A percentile compares a stretch with the other conserved stretches of the same genome.
Conservation (phyloP, 2,113 vertebrate genomes). For the Potamarius usumacintae region DNA sequence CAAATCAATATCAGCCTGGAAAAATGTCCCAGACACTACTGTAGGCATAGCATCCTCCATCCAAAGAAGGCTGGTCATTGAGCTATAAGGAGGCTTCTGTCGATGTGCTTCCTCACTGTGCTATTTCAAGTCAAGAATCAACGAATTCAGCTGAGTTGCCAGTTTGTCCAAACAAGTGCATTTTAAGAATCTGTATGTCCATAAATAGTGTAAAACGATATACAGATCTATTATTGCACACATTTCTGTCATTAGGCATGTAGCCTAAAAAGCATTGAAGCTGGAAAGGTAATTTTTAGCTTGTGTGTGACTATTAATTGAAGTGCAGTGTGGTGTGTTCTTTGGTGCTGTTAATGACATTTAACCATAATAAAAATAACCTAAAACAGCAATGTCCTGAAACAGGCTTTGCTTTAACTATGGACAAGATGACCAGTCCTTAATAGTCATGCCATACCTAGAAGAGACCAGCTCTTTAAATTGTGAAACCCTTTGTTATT, state of each 20-base stretch:
- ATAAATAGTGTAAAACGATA: neutral
- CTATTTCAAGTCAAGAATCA: neutral
- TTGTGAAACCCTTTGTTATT: neutral
- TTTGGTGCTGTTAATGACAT: neutral
- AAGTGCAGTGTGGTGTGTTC: neutral
- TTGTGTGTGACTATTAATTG: neutral
- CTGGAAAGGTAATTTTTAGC: neutral
- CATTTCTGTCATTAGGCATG: neutral
- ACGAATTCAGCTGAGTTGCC: neutral
- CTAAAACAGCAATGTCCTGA: neutral
- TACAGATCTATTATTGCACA: neutral
- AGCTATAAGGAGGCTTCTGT: neutral
- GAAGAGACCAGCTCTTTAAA: slow-evolving; percentile 6
- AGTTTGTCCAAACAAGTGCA: neutral
- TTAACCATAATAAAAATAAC: neutral
- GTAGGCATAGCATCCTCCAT: neutral
- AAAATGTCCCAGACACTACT: neutral
- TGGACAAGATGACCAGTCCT: neutral
- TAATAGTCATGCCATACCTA: neutral
- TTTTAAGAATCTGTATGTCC: neutral
- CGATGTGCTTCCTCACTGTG: neutral
- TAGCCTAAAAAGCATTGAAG: neutral
- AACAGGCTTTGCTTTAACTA: neutral
- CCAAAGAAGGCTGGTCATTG: neutral
- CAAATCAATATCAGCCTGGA: neutral